Evolutionary conservation across 2,113 vertebrate species (phyloP).

Genomic region (Chloropsis hardwickii): DNA sequence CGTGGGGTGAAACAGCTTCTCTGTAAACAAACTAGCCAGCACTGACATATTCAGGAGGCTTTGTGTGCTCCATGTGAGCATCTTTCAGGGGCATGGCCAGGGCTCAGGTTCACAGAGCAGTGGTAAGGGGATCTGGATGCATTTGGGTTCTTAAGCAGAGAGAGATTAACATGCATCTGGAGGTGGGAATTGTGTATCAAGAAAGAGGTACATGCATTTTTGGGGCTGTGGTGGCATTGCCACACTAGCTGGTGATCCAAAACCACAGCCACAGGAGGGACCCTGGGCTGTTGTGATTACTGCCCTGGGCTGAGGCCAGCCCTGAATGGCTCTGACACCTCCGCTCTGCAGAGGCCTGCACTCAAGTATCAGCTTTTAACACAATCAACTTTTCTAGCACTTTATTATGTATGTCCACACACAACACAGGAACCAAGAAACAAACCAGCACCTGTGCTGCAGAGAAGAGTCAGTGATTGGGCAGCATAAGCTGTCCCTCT

Average conservation of each 20-base stretch:
- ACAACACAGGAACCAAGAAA: background rate
- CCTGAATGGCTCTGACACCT: background rate
- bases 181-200: background rate
- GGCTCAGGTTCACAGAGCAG: background rate
- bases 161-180: background rate
- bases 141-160: background rate
- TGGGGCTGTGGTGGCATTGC: background rate
- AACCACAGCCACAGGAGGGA: background rate
- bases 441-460: background rate
- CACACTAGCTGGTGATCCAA: background rate
- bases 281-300: background rate
- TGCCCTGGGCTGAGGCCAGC: background rate
- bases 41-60: background rate
- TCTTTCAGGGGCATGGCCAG: background rate
- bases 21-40: background rate
- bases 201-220: background rate
- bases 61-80: background rate
- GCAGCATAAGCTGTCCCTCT: background rate
- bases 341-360: rapidly evolving
- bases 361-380: background rate
- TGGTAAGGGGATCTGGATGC: background rate
- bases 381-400: background rate
- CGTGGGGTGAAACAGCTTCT: background rate
- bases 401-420: constrained; percentile 25
- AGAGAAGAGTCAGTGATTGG: background rate